Base-by-base conservation (phyloP, 2,888 invertebrate genomes). In the Pharmacophagus antenor region DNA sequence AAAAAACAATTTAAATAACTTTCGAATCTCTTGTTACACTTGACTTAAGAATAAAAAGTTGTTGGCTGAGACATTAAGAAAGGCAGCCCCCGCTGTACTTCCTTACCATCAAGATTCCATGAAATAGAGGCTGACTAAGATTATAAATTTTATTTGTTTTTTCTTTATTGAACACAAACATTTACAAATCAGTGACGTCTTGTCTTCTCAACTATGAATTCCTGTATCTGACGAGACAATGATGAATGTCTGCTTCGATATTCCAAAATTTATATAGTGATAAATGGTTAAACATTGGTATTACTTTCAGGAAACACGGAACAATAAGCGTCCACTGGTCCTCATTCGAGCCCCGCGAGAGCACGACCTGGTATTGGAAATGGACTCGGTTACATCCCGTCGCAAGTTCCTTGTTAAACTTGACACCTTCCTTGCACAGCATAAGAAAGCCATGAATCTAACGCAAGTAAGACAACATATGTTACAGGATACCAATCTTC, bases 291-390 rank as follows among this genome's bases (percentile, higher is more conserved):
- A 15, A 31, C 15, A 7, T 15, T 31, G 41, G n/a, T 22, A 22
- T 17, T 15, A 56, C 7, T 58, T 78, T 63, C 77, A 93, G 93
- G 92, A 94, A 76, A 86, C 92, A 58, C 92, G 94, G 52, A 92
- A 91, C 56, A 95, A 95, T 70, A 95, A 95, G 78, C 93, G 95
- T 56, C 98, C 98, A 0, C 92, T 98, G 77, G 94, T 97, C 7
- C 85, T 98, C 25, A 86, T 97, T 46, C 92, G 96, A 37, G 95
- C 96, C 12, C 95, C 96, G 0, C 93, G 96, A 49, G 98, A 98
- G 84, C 98, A 98, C 74, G 98, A 98, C 86, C 88, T 98, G 64
- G 98, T 98, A 15, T 88, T 98, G 56, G 98, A 98, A 80, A 94
- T 98, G 78, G 97, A 97, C 74, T 94, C 96, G 0, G 86, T 94